phyloP scores from a whole-genome alignment of 2,113 vertebrate genomes.

The Aplodontia rufa region DNA sequence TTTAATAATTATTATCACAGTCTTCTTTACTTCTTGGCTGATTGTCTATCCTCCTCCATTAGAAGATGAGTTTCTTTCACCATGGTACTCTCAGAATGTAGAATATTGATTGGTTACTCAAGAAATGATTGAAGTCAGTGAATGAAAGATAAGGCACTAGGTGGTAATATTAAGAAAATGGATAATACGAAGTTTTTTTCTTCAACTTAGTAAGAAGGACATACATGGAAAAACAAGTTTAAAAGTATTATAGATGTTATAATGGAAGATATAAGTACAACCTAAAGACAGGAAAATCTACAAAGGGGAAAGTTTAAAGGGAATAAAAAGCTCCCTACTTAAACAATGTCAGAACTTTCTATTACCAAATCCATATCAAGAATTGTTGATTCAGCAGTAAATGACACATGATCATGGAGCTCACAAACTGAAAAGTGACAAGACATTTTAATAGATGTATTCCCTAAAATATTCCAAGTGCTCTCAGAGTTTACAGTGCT shows the following conservation, averaged over 20 bases:
- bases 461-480: constrained; percentile 5
- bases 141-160: neutral
- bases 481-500: neutral
- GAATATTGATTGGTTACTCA: neutral
- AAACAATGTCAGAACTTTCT: constrained; percentile 1
- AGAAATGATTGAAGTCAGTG: neutral
- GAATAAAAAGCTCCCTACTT: neutral
- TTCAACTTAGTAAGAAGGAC: neutral
- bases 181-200: neutral
- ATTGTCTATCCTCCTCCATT: neutral
- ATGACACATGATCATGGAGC: neutral
- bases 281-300: neutral
- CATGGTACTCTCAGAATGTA: neutral
- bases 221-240: neutral
- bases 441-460: neutral
- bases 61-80: neutral
- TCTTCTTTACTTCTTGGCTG: constrained; percentile 22
- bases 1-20: neutral
- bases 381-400: neutral
- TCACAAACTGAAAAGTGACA: neutral
- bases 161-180: neutral
- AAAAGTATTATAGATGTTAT: neutral
- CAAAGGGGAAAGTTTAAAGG: neutral
- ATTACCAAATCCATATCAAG: neutral
- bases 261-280: constrained; percentile 26